These are phyloP conservation scores for Mastigias papua DNA, from an alignment of 30 jellyfish, hydroid and myxozoan species.

Conservation along the genomic window DNA sequence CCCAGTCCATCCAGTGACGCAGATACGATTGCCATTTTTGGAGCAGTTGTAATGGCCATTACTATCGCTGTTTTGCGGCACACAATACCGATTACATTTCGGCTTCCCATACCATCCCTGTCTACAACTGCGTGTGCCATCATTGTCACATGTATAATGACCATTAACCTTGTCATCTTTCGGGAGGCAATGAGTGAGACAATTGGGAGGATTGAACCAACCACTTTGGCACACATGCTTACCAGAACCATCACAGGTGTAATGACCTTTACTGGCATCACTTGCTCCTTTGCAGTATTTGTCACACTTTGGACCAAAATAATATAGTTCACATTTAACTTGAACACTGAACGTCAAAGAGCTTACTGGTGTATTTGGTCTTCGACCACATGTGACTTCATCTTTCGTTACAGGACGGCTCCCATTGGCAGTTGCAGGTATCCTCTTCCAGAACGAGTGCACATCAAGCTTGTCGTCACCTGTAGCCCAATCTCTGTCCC, in stretches of 20 bases:
- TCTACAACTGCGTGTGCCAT: slow-evolving; percentile 34
- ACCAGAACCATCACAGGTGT: slow-evolving; percentile 40
- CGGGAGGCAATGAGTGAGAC: slow-evolving; percentile 44
- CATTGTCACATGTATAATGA: too few species aligned
- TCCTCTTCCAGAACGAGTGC: not conserved
- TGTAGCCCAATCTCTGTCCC: not conserved
- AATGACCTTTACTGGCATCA: slow-evolving; percentile 56
- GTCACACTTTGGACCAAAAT: slow-evolving; percentile 32
- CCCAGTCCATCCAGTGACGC: slow-evolving; percentile 8
- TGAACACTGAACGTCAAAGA: not conserved
- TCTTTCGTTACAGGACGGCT: not conserved
- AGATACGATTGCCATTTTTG: slow-evolving; percentile 2
- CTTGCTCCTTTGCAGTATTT: slow-evolving; percentile 26
- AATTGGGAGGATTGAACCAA: slow-evolving; percentile 43
- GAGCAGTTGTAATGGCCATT: slow-evolving; percentile 25
- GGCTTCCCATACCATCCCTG: slow-evolving; percentile 45
- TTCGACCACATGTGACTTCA: slow-evolving; percentile 1
- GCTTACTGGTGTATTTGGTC: slow-evolving; percentile 21
- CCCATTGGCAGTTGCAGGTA: not conserved
- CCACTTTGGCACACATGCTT: slow-evolving; percentile 32
- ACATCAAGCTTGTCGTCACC: not conserved
- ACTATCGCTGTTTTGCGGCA: slow-evolving; percentile 3
- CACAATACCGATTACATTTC: slow-evolving; percentile 1
- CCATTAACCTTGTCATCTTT: slow-evolving; percentile 62
- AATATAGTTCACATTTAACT: slow-evolving; percentile 10